Percentiles rank a stretch among this genome's conserved stretches.
These are phyloP conservation scores for Drepana arcuata DNA, from an alignment of 1,140 invertebrate genomes.

Conservation along the genomic window DNA sequence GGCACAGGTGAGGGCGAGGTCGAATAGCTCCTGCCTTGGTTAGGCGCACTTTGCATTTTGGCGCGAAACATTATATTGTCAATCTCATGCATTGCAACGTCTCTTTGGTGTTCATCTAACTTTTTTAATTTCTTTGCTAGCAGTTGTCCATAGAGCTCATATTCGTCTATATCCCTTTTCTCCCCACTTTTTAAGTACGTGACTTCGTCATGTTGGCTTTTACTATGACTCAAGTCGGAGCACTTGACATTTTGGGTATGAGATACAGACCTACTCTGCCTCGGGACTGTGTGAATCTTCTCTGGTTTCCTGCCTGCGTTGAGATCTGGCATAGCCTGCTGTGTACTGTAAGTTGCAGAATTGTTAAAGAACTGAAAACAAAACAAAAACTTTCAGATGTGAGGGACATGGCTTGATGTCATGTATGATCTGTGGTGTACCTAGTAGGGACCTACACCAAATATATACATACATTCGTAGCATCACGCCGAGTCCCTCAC, in stretches of 20 bases:
- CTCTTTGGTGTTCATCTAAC: slow-evolving; percentile 51
- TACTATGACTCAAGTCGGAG: slow-evolving; percentile 7
- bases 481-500: too few species aligned
- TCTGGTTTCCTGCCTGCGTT: slow-evolving; percentile 5
- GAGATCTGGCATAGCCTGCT: slow-evolving; percentile 6
- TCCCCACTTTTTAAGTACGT: slow-evolving; percentile 4
- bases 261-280: slow-evolving; percentile 8
- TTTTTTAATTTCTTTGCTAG: slow-evolving; percentile 54
- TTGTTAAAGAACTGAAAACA: slow-evolving; percentile 13
- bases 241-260: background rate
- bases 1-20: slow-evolving; percentile 29
- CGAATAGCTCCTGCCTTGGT: slow-evolving; percentile 22
- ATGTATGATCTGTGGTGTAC: too few species aligned
- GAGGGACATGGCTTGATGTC: too few species aligned
- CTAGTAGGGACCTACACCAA: too few species aligned
- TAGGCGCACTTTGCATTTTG: slow-evolving; percentile 39
- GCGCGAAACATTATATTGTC: slow-evolving; percentile 60
- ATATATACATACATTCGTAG: too few species aligned
- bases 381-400: too few species aligned
- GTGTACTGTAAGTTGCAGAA: slow-evolving; percentile 6
- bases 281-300: slow-evolving; percentile 2
- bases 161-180: slow-evolving; percentile 35
- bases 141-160: slow-evolving; percentile 46
- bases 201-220: slow-evolving; percentile 9
- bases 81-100: slow-evolving; percentile 58